These are phyloP conservation scores for Dynastes tityus DNA, from an alignment of 2,888 invertebrate species.

Conservation along the genomic window DNA sequence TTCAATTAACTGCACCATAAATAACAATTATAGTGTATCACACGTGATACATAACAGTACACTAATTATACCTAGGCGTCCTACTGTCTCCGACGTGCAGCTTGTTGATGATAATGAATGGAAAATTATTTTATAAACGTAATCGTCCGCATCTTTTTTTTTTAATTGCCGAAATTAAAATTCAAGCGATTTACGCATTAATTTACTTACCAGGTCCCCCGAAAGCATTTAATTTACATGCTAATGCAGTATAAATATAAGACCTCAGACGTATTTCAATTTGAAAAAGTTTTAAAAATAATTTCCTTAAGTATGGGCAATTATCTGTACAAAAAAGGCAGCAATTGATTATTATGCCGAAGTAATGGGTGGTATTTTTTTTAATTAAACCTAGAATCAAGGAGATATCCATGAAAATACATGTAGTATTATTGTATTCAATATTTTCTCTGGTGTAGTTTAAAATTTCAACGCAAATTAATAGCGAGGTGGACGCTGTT, in stretches of 20 bases:
- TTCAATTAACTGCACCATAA: background rate
- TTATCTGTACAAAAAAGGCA: background rate
- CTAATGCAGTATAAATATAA: background rate
- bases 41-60: background rate
- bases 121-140: background rate
- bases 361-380: background rate
- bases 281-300: background rate
- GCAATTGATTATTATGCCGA: background rate
- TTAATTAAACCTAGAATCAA: background rate
- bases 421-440: background rate
- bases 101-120: background rate
- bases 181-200: background rate
- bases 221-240: background rate
- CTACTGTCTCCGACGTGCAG: background rate
- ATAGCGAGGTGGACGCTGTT: too few relatives aligned
- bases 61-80: background rate
- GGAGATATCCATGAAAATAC: background rate
- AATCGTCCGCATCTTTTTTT: background rate
- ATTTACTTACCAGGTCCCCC: background rate
- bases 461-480: background rate
- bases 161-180: slow-evolving; percentile 2
- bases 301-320: background rate
- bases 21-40: background rate
- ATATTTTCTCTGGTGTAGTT: background rate
- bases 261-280: background rate